Base-by-base conservation (phyloP, 1,140 invertebrate genomes). In the Whitmania pigra region DNA sequence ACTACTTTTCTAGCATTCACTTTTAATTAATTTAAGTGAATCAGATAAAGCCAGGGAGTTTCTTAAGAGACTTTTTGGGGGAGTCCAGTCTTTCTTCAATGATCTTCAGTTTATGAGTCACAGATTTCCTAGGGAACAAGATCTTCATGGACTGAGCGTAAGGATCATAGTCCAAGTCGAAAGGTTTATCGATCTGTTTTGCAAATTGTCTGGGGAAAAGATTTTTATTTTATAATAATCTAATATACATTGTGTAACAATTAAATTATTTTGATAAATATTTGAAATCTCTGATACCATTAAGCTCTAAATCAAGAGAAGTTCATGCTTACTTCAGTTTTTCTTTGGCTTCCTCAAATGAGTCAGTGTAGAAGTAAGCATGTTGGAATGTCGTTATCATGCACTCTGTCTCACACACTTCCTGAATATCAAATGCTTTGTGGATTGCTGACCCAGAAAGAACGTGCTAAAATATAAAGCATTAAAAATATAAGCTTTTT, bases 351-450 rank as follows among this genome's bases (percentile, higher is more conserved):
- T 99, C 94, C 76, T 98, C 94, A 79, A 99, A 97, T 0, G 91
- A 92, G 75, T 97, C 92, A 0, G 94, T 97, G 77, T 91, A 97
- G 83, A 94, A 99, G 80, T 99, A 99, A 0, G 90, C 90, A 76
- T 94, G 90, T 83, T 99, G 97, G 79, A 92, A 99, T 0, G 94
- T 89, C 0, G 97, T 99, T 40, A 99, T 97, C 25, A 97, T 91
- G 81, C 96, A 99, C 80, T 96, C 92, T 79, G 97, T 91, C 73
- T 89, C 87, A 75, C 89, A 89, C 2, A 94, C 97, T 2, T 89
- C 77, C 3, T 93, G 89, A 0, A 95, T 94, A 79, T 98, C 94
- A 77, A 99, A 99, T 27, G 82, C 79, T 67, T 89, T 85, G 74
- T 86, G 83, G 87, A 89, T 73, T 0, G 84, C 79, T 49, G 80